phyloP scores from a whole-genome alignment of 2,888 invertebrate species.

The Gastrophysa polygoni region DNA sequence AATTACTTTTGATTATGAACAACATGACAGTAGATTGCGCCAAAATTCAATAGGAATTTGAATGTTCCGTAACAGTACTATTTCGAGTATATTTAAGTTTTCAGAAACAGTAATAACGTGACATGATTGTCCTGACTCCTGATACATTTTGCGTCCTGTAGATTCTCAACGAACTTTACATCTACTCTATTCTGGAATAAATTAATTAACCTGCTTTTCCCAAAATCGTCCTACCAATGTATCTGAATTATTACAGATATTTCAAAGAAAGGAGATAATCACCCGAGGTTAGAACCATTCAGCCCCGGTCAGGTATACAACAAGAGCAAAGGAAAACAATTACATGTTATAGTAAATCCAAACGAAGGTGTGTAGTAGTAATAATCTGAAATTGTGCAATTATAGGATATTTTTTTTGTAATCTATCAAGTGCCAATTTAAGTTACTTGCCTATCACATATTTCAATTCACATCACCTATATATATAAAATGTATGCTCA shows the following conservation, averaged over 20 bases:
- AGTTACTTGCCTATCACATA: conserved; percentile 33
- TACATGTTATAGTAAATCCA: conserved; percentile 76
- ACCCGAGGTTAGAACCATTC: conserved; percentile 86
- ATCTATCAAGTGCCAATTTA: conserved; percentile 45
- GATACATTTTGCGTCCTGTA: no score
- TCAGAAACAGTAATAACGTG: no score
- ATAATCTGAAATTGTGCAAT: not conserved
- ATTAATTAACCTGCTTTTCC: conserved; percentile 4
- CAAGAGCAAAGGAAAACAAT: conserved; percentile 87
- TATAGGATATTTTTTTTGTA: not conserved
- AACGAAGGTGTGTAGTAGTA: conserved; percentile 39
- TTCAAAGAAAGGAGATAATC: conserved; percentile 61
- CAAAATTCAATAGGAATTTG: no score
- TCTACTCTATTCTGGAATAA: no score
- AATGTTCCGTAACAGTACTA: no score
- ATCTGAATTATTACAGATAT: conserved; percentile 15
- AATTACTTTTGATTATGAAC: no score
- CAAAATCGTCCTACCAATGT: not conserved
- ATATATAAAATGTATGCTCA: not conserved
- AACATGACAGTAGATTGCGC: no score
- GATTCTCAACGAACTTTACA: no score
- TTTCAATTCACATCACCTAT: conserved; percentile 3
- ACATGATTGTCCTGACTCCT: no score
- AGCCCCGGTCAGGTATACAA: conserved; percentile 93
- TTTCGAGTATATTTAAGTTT: no score